Base-by-base conservation (phyloP, 2,888 invertebrate genomes). In the Folsomia candida region DNA sequence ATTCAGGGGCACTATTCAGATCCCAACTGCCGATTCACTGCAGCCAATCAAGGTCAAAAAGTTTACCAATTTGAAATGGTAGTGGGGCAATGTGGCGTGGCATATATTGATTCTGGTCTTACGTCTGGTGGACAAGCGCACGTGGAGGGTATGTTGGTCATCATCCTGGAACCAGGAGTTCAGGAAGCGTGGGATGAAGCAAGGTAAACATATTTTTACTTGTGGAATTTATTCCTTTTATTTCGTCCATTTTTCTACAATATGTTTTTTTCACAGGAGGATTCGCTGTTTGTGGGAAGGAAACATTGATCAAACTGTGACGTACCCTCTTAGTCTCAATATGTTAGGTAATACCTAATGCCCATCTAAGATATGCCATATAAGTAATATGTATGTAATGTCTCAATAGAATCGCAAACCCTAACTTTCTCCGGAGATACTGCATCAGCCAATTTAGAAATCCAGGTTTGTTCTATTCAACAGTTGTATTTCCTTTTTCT, bases 391-490 rank as follows among this genome's bases (percentile, higher is more conserved):
- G n/a, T n/a, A n/a, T n/a, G n/a, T n/a, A n/a, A n/a, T n/a, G n/a
- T n/a, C n/a, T n/a, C n/a, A n/a, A n/a, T n/a, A n/a, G 90, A 89
- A 78, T 90, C 91, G 81, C 90, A 92, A 78, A 89, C 91, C 11
- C 90, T 92, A 70, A 91, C 91, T 65, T 92, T 92, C 83, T 91
- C 90, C 78, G 92, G 92, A n/a, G 92, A 92, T 77, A 91, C 91
- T 0, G 91, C 91, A 0, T 89, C 89, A 83, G 91, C 91, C 4
- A 87, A 89, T 74, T 84, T 92, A 64, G 92, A 92, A 77, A 90
- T 92, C 68, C 90, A 91, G 82, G 82, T 83, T 66, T 27, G 37
- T 20, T 66, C 25, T 22, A 47, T 9, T 47, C 18, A 47, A 47
- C 9, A 18, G 47, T 47, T 47, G 47, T n/a, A n/a, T n/a, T n/a